A percentile compares a stretch with the other conserved stretches of the same genome.
Conservation (phyloP, 2,888 invertebrate genomes). For the Temnothorax unifasciatus region DNA sequence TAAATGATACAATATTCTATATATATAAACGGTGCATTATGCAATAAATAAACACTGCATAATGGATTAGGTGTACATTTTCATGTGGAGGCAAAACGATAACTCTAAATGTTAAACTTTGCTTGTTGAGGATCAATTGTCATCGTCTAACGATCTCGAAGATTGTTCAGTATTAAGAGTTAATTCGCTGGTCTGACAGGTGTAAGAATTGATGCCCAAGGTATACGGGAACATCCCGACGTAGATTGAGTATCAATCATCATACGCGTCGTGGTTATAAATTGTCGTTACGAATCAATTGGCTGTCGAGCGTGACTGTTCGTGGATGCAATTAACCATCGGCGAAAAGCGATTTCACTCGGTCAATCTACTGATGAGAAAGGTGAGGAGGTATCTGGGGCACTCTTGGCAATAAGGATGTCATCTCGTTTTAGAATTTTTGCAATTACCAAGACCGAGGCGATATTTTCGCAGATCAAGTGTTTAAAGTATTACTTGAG, state of each 20-base stretch:
- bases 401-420: constrained; percentile 1
- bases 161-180: constrained; percentile 43
- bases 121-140: constrained; percentile 15
- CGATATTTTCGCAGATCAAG: neutral
- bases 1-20: constrained; percentile 4
- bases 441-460: neutral
- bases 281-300: constrained; percentile 73
- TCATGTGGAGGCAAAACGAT: neutral
- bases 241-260: constrained; percentile 73
- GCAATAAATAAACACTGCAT: neutral
- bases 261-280: constrained; percentile 71
- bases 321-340: constrained; percentile 51
- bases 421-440: neutral
- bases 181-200: constrained; percentile 42
- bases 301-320: constrained; percentile 54
- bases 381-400: constrained; percentile 36
- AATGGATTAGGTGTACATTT: neutral
- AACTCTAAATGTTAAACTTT: neutral
- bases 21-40: neutral
- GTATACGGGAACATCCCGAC: constrained; percentile 57
- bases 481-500: neutral
- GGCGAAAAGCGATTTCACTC: constrained; percentile 42
- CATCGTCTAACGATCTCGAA: constrained; percentile 30
- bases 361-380: constrained; percentile 33
- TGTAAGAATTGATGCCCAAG: constrained; percentile 46